A percentile compares a stretch with the other conserved stretches of the same genome.
Evolutionary conservation across 2,113 vertebrate genomes (phyloP).

Genomic region (Lepidothrix coronata): DNA sequence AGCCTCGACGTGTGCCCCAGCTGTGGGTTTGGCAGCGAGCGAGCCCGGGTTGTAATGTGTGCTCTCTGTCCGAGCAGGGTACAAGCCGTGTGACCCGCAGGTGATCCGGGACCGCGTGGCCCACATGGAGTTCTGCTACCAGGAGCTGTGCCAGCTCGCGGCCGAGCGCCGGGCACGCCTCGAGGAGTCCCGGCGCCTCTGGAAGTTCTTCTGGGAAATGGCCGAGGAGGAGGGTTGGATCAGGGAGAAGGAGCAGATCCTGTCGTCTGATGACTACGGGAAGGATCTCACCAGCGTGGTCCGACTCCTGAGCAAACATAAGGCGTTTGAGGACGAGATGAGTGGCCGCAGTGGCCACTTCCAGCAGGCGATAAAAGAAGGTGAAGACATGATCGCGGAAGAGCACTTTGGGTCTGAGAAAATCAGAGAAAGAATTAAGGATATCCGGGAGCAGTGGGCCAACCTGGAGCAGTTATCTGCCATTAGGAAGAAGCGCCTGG

Average conservation of each 20-base stretch:
- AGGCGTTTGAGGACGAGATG: conserved; percentile 93
- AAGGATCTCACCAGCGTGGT: conserved; percentile 91
- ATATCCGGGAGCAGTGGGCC: conserved; percentile 90
- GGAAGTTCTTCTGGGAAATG: conserved; percentile 99
- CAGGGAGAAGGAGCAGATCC: conserved; percentile 93
- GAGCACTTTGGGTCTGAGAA: conserved; percentile 89
- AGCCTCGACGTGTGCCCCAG: neutral
- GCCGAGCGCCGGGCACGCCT: conserved; percentile 87
- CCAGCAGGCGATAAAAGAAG: conserved; percentile 88
- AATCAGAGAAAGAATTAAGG: conserved; percentile 85
- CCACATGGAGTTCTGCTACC: conserved; percentile 96
- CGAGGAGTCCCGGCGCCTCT: conserved; percentile 93
- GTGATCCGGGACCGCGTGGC: conserved; percentile 91
- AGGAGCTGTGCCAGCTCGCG: conserved; percentile 90
- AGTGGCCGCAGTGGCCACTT: conserved; percentile 87
- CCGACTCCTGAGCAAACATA: conserved; percentile 90
- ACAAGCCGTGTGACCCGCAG: conserved; percentile 94
- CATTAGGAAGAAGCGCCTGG: conserved; percentile 81
- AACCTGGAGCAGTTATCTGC: conserved; percentile 87
- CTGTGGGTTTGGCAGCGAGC: neutral
- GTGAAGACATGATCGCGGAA: conserved; percentile 87
- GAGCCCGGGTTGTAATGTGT: neutral
- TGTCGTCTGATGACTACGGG: conserved; percentile 87
- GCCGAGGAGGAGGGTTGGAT: conserved; percentile 97
- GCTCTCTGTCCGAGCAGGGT: conserved; percentile 74